Conservation (phyloP, 2,113 vertebrate genomes). For the Silurus glanis region DNA sequence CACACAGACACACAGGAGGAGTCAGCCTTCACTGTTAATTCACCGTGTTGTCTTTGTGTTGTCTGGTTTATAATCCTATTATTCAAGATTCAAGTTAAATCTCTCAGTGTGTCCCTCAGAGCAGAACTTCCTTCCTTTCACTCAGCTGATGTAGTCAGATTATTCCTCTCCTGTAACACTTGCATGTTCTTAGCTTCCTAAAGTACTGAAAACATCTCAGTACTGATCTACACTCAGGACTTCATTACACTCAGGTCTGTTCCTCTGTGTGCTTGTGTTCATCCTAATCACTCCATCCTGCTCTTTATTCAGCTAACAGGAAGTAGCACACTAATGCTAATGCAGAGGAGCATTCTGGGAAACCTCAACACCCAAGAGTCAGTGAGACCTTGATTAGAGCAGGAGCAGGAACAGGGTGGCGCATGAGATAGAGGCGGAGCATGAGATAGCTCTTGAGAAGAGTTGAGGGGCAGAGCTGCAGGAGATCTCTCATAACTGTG, state of each 20-base stretch:
- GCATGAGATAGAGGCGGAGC: not conserved
- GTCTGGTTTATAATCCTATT: not conserved
- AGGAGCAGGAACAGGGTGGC: not conserved
- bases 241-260: not conserved
- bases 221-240: not conserved
- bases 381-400: too few relatives aligned
- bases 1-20: not conserved
- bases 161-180: too few relatives aligned
- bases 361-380: not conserved
- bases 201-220: not conserved
- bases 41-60: too few relatives aligned
- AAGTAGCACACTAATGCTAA: not conserved
- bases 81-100: not conserved
- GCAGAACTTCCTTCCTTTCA: too few relatives aligned
- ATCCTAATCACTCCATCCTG: not conserved
- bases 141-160: too few relatives aligned
- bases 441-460: not conserved
- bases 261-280: too few relatives aligned
- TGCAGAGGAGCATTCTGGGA: not conserved
- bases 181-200: not conserved
- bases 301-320: not conserved
- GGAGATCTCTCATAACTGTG: not conserved
- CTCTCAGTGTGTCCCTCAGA: not conserved
- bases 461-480: not conserved
- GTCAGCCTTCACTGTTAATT: not conserved